Base-by-base conservation (phyloP, 1,140 invertebrate genomes). In the Palaemon carinicauda region DNA sequence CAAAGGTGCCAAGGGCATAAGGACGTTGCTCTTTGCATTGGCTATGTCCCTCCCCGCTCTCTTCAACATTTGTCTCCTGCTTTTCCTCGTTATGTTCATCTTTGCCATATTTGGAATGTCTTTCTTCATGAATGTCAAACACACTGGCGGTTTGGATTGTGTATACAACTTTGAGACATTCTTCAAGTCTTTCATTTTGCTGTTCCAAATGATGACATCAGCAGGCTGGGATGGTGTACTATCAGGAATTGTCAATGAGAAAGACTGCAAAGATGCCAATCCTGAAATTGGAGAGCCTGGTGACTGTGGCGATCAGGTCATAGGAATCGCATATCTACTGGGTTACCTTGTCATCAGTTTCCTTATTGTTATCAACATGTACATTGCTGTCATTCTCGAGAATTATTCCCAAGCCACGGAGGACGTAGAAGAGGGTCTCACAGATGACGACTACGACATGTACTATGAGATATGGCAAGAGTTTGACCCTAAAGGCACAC, bases 161-260 rank as follows among this genome's bases (percentile, higher is more conserved):
- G 97, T 98, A 77, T 99, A 98, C 93, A 99, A 99, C 92, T 99
- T 99, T 92, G 96, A 98, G 92, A 99, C 98, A n/a, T 99, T 99
- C 92, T 96, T 96, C 90, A 96, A 98, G 93, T 98, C 97, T 90
- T 98, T 99, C 95, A 99, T 99, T 91, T 93, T 99, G 90, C 94
- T 99, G 87, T 99, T 99, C 94, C 93, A 98, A 96, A 98, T 99
- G 96, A 98, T 97, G 89, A 99, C 98, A 89, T 98, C 98, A 54
- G 97, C 97, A 87, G 98, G 98, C 88, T 99, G 98, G 98, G 96
- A 98, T 92, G 95, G 96, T 88, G 97, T 99, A 19, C 93, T 99
- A 80, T 96, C 97, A 90, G 98, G 97, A 84, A 97, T 99, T 90
- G 99, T 98, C 91, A 97, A 98, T 92, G 96, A 98, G 91, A 95